These are phyloP conservation scores for Pheucticus melanocephalus DNA, from an alignment of 2,113 vertebrate species.

Conservation along the genomic window DNA sequence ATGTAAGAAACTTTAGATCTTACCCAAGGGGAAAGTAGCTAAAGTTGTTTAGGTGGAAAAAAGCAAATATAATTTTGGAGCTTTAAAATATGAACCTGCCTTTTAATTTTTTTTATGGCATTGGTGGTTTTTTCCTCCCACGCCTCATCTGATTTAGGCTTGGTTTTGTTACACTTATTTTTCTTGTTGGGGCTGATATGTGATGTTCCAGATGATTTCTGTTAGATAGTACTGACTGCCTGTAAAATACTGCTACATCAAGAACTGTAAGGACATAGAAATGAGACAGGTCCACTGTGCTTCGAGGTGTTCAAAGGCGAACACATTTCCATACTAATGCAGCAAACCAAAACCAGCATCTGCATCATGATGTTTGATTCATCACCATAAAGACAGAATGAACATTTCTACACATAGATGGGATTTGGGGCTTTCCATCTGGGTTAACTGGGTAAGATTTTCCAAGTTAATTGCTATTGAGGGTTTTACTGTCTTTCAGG, in stretches of 20 bases:
- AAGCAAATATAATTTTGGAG: neutral
- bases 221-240: neutral
- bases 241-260: neutral
- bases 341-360: neutral
- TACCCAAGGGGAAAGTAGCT: neutral
- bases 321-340: neutral
- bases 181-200: neutral
- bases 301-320: neutral
- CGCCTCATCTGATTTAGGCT: fast-evolving
- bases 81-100: neutral
- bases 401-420: neutral
- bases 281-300: neutral
- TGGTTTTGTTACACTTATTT: neutral
- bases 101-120: neutral
- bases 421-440: neutral
- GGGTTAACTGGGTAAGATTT: neutral
- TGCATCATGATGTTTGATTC: neutral
- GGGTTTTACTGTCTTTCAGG: neutral
- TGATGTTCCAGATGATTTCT: neutral
- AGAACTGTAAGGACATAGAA: neutral
- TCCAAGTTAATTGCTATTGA: neutral
- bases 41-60: neutral
- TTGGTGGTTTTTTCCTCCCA: neutral
- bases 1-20: neutral
- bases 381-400: neutral